Evolutionary conservation across 2,113 vertebrate genomes (phyloP).

Genomic region (Glaucidium brasilianum): DNA sequence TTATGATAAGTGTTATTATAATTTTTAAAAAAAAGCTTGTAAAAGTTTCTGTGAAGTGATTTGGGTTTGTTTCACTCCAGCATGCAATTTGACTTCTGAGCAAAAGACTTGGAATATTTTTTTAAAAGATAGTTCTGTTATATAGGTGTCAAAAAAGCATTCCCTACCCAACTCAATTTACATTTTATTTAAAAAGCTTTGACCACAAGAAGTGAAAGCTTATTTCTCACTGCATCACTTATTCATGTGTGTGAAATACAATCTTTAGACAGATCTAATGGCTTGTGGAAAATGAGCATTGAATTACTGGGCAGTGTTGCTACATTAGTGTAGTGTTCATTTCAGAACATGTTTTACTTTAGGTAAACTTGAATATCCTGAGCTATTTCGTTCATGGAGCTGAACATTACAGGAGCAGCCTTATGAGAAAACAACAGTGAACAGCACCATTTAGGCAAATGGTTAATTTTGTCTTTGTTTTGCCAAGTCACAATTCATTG

Average conservation of each 20-base stretch:
- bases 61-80: neutral
- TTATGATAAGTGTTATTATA: neutral
- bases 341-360: conserved; percentile 34
- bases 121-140: neutral
- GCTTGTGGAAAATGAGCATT: conserved; percentile 65
- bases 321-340: conserved; percentile 4
- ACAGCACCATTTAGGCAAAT: conserved; percentile 59
- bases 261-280: conserved; percentile 45
- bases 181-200: neutral
- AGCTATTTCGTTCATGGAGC: conserved; percentile 65
- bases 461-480: conserved; percentile 75
- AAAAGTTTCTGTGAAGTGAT: neutral
- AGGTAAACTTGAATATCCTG: conserved; percentile 21
- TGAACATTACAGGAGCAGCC: conserved; percentile 50
- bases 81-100: neutral
- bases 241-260: conserved; percentile 53
- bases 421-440: conserved; percentile 62
- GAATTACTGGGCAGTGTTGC: conserved; percentile 52
- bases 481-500: conserved; percentile 72
- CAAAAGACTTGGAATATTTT: neutral
- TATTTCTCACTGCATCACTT: conserved; percentile 28
- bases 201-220: neutral
- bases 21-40: neutral
- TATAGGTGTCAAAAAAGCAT: neutral
- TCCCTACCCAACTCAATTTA: neutral